Base-by-base conservation (phyloP, 2,888 invertebrate genomes). In the Meiosimyza platycephala region DNA sequence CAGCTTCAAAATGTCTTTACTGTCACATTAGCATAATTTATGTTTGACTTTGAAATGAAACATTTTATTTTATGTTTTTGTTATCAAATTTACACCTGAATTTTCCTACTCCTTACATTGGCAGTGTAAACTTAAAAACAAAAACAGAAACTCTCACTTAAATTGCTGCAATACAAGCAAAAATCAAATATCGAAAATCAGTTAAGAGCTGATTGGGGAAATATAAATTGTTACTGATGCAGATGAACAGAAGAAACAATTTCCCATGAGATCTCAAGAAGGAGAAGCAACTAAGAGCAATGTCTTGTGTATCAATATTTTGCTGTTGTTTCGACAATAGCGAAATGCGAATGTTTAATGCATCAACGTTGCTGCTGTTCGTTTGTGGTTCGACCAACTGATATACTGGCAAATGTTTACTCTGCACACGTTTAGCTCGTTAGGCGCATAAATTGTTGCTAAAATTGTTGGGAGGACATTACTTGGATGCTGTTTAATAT, bases 351-450 rank as follows among this genome's bases (percentile, higher is more conserved):
- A 64, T 64, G 51, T 64, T 64, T 64, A 22, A 64, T 64, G 48
- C 50, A 64, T 50, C 50, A 22, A 50, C 28, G 40, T 40, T 40
- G 6, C 9, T 40, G 40, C 9, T 7, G 9, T 40, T 40, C 50
- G 51, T 47, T 50, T 51, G 51, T 51, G 64, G 51, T 64, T 28
- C 28, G 64, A 64, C 50, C 64, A 64, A 3, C 64, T 64, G 64
- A 64, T 13, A 13, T 50, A 18, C 78, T 81, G 76, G 81, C 22
- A 22, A 22, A 22, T 22, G 2, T 22, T 22, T 22, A 22, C 22
- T 2, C 1, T 22, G 64, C 50, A 83, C 82, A 82, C 83, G 82
- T 82, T 81, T 83, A 81, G 83, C 82, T 83, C 83, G 82, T 82
- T 82, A 82, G 81, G 79, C 79, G 80, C 75, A 79, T 70, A 6